A percentile compares a stretch with the other conserved stretches of the same genome.
Conservation (phyloP, 2,113 vertebrate genomes). For the Larimichthys crocea region DNA sequence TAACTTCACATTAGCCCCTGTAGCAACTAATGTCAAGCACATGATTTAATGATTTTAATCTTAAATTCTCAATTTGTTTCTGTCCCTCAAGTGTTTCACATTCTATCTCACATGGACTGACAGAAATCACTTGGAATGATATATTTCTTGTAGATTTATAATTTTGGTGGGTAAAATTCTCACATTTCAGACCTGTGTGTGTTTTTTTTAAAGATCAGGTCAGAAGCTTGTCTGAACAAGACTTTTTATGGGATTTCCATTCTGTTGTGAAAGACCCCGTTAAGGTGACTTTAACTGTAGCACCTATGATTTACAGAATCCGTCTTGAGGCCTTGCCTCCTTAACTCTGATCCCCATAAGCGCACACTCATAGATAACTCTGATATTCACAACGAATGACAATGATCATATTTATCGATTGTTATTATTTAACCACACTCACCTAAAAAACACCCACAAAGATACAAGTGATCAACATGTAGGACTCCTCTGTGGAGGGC, state of each 20-base stretch:
- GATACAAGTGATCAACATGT: not conserved
- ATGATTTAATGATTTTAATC: not conserved
- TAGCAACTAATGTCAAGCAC: not conserved
- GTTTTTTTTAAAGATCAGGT: not conserved
- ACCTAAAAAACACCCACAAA: not conserved
- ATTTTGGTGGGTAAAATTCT: not conserved
- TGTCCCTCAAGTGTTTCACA: not conserved
- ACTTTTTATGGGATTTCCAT: not conserved
- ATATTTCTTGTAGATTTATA: not conserved
- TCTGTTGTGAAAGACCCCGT: not conserved
- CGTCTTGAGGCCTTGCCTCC: not conserved
- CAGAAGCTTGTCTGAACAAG: slow-evolving; percentile 26
- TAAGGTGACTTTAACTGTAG: not conserved
- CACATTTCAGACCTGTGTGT: not conserved
- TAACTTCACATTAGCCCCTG: not conserved
- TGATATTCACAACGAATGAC: not conserved
- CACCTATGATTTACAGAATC: not conserved
- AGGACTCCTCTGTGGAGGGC: not conserved
- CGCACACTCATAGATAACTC: no score
- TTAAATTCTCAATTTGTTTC: not conserved
- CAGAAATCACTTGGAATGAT: not conserved
- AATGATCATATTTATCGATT: not conserved
- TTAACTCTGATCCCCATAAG: not conserved
- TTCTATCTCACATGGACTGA: not conserved
- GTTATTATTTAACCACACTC: not conserved